Evolutionary conservation across 2,888 invertebrate genomes (phyloP), one percentile per base, ranked within the genome.

Genomic region (Ceramica pisi): DNA sequence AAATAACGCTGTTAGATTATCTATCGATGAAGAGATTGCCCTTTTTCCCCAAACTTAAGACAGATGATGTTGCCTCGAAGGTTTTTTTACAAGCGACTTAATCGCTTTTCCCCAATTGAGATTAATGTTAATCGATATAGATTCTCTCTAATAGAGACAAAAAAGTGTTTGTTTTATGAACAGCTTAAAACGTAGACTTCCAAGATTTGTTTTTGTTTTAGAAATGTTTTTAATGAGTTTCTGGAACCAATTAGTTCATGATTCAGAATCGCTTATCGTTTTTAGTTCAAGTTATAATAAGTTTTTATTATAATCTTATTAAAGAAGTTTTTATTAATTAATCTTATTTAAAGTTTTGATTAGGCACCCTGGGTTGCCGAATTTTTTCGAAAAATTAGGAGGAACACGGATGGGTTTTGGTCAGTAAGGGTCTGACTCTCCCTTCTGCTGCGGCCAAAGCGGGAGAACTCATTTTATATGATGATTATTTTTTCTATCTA

Each of bases 81-180:
- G 86, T 91, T 91, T 90, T 90, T 82, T 87, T 89, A 86, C 89
- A 90, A 92, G 92, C 90, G 90, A 89, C 90, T 92, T 90, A 89
- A 91, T 91, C 90, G 88, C 82, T 82, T 84, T 82, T 78, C 83
- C 89, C 90, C 87, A 88, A 93, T 94, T 92, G 91, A 93, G 93
- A 94, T 93, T 90, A 93, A 93, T 89, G 90, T 83, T 88, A 90
- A 92, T 92, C 88, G 89, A 92, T 90, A 87, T 82, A 80, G 85
- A 86, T 85, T 80, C 75, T 79, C 84, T 83, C 86, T 91, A 90
- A 91, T 89, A 89, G 88, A 90, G 87, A 89, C 83, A 89, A 90
- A 92, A 90, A 89, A 87, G 85, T 80, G 80, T 82, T 81, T 84
- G 48, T 59, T 63, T 72, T 46, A n/a, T 35, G 4, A 73, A 38